Conservation (phyloP, 2,113 vertebrate species). For the Acrocephalus arundinaceus region DNA sequence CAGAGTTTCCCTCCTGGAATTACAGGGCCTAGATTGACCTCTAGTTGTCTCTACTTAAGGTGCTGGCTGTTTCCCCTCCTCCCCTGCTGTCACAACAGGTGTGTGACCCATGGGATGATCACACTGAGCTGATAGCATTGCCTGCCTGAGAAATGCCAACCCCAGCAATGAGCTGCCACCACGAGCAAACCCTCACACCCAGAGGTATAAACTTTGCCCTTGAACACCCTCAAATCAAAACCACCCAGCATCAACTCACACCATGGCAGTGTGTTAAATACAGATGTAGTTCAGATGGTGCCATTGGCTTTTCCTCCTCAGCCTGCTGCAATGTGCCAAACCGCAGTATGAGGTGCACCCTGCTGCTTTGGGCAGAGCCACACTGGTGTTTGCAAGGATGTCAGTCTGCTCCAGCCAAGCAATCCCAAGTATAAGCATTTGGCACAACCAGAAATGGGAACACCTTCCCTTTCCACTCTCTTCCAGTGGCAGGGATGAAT, state of each 20-base stretch:
- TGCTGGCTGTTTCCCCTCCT: background rate
- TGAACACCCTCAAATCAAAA: background rate
- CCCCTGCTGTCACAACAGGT: fast-evolving
- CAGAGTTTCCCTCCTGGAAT: background rate
- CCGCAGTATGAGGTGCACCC: fast-evolving
- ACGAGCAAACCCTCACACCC: background rate
- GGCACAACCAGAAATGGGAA: background rate
- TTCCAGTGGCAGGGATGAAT: background rate
- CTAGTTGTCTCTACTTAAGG: background rate
- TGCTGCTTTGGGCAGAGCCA: fast-evolving
- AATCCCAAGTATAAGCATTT: background rate
- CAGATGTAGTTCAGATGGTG: background rate
- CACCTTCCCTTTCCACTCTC: background rate
- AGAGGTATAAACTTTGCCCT: background rate
- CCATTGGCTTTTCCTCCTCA: background rate
- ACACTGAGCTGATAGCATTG: fast-evolving
- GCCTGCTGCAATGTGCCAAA: background rate
- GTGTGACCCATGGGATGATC: background rate
- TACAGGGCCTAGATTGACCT: background rate
- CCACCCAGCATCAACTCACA: fast-evolving
- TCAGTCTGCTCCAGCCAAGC: background rate
- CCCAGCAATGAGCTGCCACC: background rate
- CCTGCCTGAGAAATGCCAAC: background rate
- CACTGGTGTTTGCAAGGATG: background rate
- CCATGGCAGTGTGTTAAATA: fast-evolving